These are phyloP conservation scores for Odontocolon sp. DNA, from an alignment of 2,888 invertebrate genomes.

Conservation along the genomic window DNA sequence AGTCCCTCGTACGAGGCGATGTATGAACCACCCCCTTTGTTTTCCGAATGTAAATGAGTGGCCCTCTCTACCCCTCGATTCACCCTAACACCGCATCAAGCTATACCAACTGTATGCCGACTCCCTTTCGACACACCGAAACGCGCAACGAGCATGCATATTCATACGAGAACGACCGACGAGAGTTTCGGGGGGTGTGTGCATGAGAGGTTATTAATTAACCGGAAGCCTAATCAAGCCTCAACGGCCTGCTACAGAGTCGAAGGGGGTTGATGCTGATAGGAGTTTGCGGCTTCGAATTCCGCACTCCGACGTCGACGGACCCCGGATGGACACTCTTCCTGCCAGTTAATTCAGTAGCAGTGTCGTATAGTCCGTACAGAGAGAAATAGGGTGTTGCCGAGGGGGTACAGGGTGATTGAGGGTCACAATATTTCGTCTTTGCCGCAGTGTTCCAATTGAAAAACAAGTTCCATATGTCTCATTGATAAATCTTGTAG, in stretches of 20 bases:
- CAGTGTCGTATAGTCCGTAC: slow-evolving; percentile 54
- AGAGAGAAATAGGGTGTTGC: no score
- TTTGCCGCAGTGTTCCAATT: neutral
- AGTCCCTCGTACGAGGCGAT: neutral
- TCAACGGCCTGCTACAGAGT: slow-evolving; percentile 62
- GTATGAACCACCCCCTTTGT: slow-evolving; percentile 72
- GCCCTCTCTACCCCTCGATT: slow-evolving; percentile 70
- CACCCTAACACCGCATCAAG: slow-evolving; percentile 66
- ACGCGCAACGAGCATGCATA: slow-evolving; percentile 78
- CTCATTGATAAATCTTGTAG: neutral
- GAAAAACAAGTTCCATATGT: neutral
- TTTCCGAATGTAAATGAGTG: slow-evolving; percentile 80
- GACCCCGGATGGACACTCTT: slow-evolving; percentile 66
- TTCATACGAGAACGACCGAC: slow-evolving; percentile 72
- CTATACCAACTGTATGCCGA: slow-evolving; percentile 51
- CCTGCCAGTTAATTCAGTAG: slow-evolving; percentile 56
- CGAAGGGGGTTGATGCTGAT: slow-evolving; percentile 44
- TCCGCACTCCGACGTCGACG: slow-evolving; percentile 56
- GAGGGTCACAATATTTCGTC: slow-evolving; percentile 16
- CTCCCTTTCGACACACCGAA: slow-evolving; percentile 74
- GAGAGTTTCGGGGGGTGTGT: slow-evolving; percentile 68
- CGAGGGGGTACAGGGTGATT: slow-evolving; percentile 13
- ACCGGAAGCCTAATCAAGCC: slow-evolving; percentile 84
- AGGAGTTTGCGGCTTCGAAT: slow-evolving; percentile 52
- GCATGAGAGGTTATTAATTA: slow-evolving; percentile 83